phyloP scores from a whole-genome alignment of 2,797 vertebrate genomes.

The Melanotaenia trifasciata region DNA sequence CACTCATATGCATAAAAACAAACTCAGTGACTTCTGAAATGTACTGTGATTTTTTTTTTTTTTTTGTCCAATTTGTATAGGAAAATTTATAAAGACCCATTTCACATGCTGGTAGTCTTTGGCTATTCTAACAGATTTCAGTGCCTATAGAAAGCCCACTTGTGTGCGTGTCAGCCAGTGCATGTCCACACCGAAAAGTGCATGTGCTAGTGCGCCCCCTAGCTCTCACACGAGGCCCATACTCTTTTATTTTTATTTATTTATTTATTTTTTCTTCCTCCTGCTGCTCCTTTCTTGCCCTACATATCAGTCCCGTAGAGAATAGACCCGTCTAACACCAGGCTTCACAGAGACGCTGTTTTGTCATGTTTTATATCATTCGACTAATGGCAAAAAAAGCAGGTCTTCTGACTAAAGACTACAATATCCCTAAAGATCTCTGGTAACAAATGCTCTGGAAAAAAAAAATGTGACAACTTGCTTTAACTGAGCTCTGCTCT shows the following conservation, averaged over 20 bases:
- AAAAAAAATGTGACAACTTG: conserved; percentile 54
- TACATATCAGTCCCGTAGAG: conserved; percentile 85
- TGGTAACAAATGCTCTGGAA: conserved; percentile 75
- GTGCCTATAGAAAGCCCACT: conserved; percentile 38
- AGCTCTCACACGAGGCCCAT: conserved; percentile 58
- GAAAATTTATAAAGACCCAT: conserved; percentile 29
- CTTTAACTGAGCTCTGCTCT: conserved; percentile 66
- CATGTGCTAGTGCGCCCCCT: conserved; percentile 77
- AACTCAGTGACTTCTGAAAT: conserved; percentile 56
- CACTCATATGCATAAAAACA: conserved; percentile 41
- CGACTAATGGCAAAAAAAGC: conserved; percentile 83
- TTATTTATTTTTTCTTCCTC: conserved; percentile 40
- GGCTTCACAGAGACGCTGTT: conserved; percentile 82
- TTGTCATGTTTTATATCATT: conserved; percentile 88
- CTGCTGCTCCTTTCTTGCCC: conserved; percentile 79
- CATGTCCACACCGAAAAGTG: conserved; percentile 37
- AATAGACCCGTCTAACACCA: conserved; percentile 83
- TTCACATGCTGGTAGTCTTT: conserved; percentile 28
- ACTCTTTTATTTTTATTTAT: not conserved
- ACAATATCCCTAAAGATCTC: conserved; percentile 77
- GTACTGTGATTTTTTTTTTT: conserved; percentile 15
- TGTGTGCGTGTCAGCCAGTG: conserved; percentile 36
- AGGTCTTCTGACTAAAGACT: conserved; percentile 83
- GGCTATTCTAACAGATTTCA: conserved; percentile 31
- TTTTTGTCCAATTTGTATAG: conserved; percentile 20